Conservation (phyloP, 1,140 invertebrate genomes). For the Spodoptera litura region DNA sequence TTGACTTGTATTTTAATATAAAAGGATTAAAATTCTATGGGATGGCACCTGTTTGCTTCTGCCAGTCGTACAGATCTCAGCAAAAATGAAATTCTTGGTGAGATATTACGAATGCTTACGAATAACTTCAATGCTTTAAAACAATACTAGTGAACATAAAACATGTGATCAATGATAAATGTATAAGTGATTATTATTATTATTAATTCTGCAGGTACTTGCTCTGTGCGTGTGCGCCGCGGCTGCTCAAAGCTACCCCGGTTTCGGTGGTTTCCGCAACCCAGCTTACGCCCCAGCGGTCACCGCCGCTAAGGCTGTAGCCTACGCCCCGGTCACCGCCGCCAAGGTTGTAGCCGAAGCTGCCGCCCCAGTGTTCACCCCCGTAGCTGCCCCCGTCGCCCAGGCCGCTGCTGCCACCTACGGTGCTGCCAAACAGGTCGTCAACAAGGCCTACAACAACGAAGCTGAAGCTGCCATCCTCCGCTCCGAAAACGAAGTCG, state of each 20-base stretch:
- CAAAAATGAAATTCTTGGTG: constrained; percentile 63
- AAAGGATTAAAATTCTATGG: constrained; percentile 48
- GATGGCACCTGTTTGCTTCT: constrained; percentile 55
- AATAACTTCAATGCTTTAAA: neutral
- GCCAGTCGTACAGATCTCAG: constrained; percentile 51
- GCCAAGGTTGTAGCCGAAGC: neutral
- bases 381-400: constrained; percentile 15
- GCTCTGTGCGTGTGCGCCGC: constrained; percentile 55
- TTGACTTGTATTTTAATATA: constrained; percentile 53
- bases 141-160: no score
- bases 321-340: constrained; percentile 9
- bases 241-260: constrained; percentile 1
- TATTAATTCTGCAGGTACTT: constrained; percentile 50
- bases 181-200: neutral
- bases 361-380: neutral
- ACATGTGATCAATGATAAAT: no score
- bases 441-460: constrained; percentile 30
- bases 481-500: constrained; percentile 55
- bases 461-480: constrained; percentile 55
- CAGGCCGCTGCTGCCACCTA: constrained; percentile 2
- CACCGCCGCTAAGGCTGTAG: neutral
- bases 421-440: constrained; percentile 3
- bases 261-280: neutral
- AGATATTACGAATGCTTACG: constrained; percentile 29
- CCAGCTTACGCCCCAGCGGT: neutral